Evolutionary conservation across 2,888 invertebrate species (phyloP), one percentile per base, ranked within the genome.

Genomic region (Torymus tubicola): DNA sequence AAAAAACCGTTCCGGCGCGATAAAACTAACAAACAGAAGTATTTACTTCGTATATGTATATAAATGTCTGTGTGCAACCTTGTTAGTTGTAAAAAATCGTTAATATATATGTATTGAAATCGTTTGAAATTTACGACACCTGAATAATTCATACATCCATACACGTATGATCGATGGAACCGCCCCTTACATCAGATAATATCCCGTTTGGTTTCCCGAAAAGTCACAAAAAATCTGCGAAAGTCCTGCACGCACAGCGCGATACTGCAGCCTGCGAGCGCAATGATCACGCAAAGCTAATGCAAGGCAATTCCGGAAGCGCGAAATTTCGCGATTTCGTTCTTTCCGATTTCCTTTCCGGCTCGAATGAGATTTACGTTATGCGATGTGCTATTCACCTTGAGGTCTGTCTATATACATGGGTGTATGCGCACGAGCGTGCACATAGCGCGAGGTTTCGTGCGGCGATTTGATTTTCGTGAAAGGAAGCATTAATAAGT

Each of bases 271-370:
- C 55, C 2, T 12, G 14, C 14, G 31, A 31, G 14, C 72, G 79
- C 81, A 72, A 75, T 73, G 80, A 74, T 70, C 77, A 77, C 74
- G 80, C 81, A 74, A 83, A 78, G 53, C 58, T 60, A 72, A 71
- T 78, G 75, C 76, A 81, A 81, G 73, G 75, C 73, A 79, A 73
- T 81, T 84, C 83, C 83, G 84, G 82, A 83, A 81, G 79, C 79
- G 71, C 65, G 60, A 78, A 71, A 70, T 80, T 77, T 67, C 68
- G 76, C 75, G 63, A 81, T 84, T 82, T 78, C 81, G 70, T 80
- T 80, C 60, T 78, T 76, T 52, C 78, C 71, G 73, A 31, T 31
- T 31, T 31, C 31, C 31, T 31, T 31, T 31, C 79, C 74, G 73
- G 65, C 18, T 78, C 42, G 4, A 55, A 60, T 42, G 18, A 69